phyloP scores from a whole-genome alignment of 2,888 invertebrate genomes.

The Agrotis segetum region DNA sequence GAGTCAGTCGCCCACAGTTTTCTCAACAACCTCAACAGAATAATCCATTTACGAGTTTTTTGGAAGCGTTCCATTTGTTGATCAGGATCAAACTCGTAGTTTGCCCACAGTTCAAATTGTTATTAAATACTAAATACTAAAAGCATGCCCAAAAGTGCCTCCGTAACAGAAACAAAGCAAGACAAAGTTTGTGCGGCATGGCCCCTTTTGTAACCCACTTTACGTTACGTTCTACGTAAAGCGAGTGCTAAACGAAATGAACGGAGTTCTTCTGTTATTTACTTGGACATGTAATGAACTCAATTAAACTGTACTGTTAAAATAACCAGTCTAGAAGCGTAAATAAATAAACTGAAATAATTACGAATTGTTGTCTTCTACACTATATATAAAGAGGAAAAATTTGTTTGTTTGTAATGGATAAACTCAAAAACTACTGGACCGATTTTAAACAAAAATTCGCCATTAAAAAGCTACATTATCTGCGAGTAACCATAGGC shows the following conservation, averaged over 20 bases:
- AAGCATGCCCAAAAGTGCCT: slow-evolving; percentile 58
- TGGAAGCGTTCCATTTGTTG: neutral
- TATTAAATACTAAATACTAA: slow-evolving; percentile 35
- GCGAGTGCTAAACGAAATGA: slow-evolving; percentile 57
- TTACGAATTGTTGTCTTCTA: neutral
- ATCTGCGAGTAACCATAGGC: too few species aligned
- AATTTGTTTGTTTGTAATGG: too few species aligned
- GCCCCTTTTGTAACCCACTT: slow-evolving; percentile 70
- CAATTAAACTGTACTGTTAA: slow-evolving; percentile 51
- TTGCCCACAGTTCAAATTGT: slow-evolving; percentile 35
- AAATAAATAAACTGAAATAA: neutral
- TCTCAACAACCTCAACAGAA: neutral
- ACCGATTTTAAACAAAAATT: too few species aligned
- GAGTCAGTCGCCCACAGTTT: neutral
- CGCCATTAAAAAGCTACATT: too few species aligned
- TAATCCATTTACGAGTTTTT: neutral
- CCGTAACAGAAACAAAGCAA: slow-evolving; percentile 66
- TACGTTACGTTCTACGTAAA: slow-evolving; percentile 65
- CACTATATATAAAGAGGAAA: too few species aligned
- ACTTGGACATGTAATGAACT: slow-evolving; percentile 62
- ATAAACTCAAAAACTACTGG: too few species aligned
- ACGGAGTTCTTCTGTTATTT: slow-evolving; percentile 62
- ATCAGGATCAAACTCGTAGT: neutral
- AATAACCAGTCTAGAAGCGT: slow-evolving; percentile 12
- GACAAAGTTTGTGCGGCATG: slow-evolving; percentile 65